A percentile compares a stretch with the other conserved stretches of the same genome.
These are phyloP conservation scores for Hemithea aestivaria DNA, from an alignment of 2,888 invertebrate genomes.

Conservation along the genomic window DNA sequence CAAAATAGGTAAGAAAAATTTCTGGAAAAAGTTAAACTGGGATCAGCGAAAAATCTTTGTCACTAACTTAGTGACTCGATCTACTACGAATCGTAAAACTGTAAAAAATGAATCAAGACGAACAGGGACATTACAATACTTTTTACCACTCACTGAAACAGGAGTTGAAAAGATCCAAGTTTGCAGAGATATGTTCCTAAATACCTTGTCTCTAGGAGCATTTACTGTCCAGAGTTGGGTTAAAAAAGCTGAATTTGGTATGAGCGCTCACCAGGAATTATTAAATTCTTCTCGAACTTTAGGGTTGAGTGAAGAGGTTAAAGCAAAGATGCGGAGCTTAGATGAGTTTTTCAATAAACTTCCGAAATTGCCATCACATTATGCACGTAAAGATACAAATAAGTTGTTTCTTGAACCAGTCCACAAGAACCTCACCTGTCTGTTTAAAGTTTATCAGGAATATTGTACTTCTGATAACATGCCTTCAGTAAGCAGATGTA, in stretches of 20 bases:
- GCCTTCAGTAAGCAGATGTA: constrained; percentile 23
- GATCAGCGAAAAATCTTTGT: constrained; percentile 1
- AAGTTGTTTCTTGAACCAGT: constrained; percentile 28
- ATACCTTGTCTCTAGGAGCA: constrained; percentile 20
- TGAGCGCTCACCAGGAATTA: constrained; percentile 7
- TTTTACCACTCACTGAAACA: background rate
- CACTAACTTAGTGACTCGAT: background rate
- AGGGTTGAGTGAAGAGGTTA: background rate
- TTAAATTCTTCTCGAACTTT: no score
- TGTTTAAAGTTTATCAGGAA: constrained; percentile 25
- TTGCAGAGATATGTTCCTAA: constrained; percentile 24
- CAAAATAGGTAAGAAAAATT: background rate
- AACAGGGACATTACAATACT: background rate
- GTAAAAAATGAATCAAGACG: background rate
- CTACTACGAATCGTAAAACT: background rate
- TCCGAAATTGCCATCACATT: constrained; percentile 31
- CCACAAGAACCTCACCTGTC: constrained; percentile 19
- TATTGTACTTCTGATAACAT: constrained; percentile 21
- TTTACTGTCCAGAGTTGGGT: constrained; percentile 25
- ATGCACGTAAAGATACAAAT: constrained; percentile 19
- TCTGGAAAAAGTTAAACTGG: constrained; percentile 1
- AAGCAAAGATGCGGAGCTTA: background rate
- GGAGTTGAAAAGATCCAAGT: constrained; percentile 18
- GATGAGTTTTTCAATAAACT: constrained; percentile 19
- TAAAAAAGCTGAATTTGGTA: constrained; percentile 15